Evolutionary conservation across 2,888 invertebrate species (phyloP).

Genomic region (Stomorhina lunata): DNA sequence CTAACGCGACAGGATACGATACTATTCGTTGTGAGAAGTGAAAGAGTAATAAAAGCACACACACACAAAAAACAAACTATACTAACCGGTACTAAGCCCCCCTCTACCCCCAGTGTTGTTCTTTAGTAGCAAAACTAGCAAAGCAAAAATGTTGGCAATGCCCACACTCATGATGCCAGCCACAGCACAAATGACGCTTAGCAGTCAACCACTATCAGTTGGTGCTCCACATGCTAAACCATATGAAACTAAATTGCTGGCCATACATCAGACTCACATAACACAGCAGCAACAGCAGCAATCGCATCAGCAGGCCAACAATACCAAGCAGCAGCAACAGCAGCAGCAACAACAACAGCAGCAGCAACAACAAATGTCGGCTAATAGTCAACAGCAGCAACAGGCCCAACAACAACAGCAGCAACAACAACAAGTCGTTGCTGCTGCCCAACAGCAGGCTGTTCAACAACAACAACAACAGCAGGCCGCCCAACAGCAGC

Average conservation of each 20-base stretch:
- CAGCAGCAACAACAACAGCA: constrained; percentile 71
- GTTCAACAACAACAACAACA: constrained; percentile 71
- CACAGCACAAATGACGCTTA: constrained; percentile 80
- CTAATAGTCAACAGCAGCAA: constrained; percentile 70
- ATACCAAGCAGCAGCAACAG: constrained; percentile 71
- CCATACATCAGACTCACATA: constrained; percentile 80
- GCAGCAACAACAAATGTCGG: constrained; percentile 71
- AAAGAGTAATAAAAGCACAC: not conserved
- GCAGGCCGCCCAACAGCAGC: constrained; percentile 68
- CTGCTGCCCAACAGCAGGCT: constrained; percentile 73
- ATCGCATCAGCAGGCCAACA: constrained; percentile 74
- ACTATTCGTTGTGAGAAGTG: not conserved
- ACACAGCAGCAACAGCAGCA: constrained; percentile 74
- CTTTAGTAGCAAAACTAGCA: constrained; percentile 40
- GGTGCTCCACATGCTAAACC: constrained; percentile 78
- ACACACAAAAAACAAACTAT: not conserved
- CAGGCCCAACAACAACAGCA: constrained; percentile 68
- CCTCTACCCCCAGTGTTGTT: constrained; percentile 49
- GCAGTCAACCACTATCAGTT: constrained; percentile 79
- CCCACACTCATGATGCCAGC: constrained; percentile 81
- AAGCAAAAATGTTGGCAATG: constrained; percentile 80
- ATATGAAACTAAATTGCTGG: constrained; percentile 80
- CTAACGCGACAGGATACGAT: not conserved
- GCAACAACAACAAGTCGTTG: constrained; percentile 69
- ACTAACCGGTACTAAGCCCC: constrained; percentile 18